Evolutionary conservation across 2,888 invertebrate species (phyloP), one percentile per base, ranked within the genome.

Genomic region (Epinotia bilunana): DNA sequence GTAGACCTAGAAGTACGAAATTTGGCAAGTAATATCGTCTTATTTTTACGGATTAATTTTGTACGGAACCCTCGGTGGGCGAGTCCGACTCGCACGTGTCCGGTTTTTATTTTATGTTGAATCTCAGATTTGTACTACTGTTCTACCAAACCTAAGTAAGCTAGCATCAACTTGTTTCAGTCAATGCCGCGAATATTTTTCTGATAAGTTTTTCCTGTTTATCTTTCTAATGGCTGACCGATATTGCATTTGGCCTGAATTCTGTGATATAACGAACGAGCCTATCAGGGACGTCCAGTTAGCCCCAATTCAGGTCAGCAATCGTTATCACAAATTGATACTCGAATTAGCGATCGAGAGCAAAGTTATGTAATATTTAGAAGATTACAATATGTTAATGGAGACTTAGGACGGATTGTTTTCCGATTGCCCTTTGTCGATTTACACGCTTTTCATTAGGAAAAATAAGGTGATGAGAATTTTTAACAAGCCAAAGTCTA

Each of bases 251-350:
- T 68, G 74, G 71, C 74, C 74, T 58, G 57, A 74, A 53, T 53
- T 64, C 20, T 33, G 60, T 39, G 23, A 60, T 63, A 69, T 58
- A 63, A 74, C 20, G 20, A 63, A 74, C 20, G 20, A 60, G 39
- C 39, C 53, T 65, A 65, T 55, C 53, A 53, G 49, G 60, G 74
- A 71, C 74, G 43, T 64, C 55, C 64, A 61, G 71, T 71, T 71
- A 63, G 67, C 23, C 55, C 72, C 62, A 76, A 80, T 80, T 80
- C 65, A 63, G 79, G 79, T 72, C 80, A 77, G 67, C 73, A 78
- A 74, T 78, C 77, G 75, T 80, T 80, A 80, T 74, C 79, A 79
- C 75, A 76, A 82, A 83, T 80, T 82, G 78, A 72, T 81, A 80
- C 81, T 65, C 53, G 60, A 81, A 83, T 83, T 81, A 80, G 70